Percentiles rank a stretch among this genome's conserved stretches.
Evolutionary conservation across 2,113 vertebrate species (phyloP).

Genomic region (Ptilorrhoa leucosticta): DNA sequence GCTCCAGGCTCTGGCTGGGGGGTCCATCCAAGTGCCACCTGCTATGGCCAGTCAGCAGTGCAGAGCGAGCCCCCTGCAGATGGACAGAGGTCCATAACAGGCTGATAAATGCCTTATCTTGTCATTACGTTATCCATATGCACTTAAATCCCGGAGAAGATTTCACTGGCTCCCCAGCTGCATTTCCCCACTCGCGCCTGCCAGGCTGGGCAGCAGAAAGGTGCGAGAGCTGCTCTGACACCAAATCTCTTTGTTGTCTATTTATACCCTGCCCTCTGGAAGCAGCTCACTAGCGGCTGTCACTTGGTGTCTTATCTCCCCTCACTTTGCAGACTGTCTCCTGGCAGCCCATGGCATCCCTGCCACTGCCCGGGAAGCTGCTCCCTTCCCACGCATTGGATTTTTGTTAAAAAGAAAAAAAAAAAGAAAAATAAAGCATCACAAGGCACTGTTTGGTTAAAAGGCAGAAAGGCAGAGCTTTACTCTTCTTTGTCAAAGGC

Average conservation of each 20-base stretch:
- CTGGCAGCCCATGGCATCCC: neutral
- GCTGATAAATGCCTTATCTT: conserved; percentile 1
- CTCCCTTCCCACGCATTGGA: neutral
- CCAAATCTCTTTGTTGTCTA: conserved; percentile 54
- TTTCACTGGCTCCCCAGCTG: neutral
- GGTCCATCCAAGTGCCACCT: conserved; percentile 2
- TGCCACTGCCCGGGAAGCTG: neutral
- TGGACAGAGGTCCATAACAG: neutral
- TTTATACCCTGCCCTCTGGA: conserved; percentile 52
- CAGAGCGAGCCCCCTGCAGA: neutral
- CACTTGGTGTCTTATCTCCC: neutral
- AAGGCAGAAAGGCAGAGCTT: neutral
- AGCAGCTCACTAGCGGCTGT: conserved; percentile 25
- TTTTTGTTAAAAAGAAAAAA: neutral
- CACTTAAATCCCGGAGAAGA: neutral
- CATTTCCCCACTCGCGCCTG: neutral
- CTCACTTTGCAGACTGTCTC: neutral
- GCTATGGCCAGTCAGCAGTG: neutral
- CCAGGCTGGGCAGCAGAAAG: neutral
- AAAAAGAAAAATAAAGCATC: no score
- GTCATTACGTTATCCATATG: neutral
- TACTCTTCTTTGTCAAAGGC: neutral
- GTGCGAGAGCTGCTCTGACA: neutral
- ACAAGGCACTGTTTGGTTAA: neutral
- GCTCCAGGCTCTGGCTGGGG: neutral